Conservation (phyloP, 2,113 vertebrate species). For the Pristiophorus japonicus region DNA sequence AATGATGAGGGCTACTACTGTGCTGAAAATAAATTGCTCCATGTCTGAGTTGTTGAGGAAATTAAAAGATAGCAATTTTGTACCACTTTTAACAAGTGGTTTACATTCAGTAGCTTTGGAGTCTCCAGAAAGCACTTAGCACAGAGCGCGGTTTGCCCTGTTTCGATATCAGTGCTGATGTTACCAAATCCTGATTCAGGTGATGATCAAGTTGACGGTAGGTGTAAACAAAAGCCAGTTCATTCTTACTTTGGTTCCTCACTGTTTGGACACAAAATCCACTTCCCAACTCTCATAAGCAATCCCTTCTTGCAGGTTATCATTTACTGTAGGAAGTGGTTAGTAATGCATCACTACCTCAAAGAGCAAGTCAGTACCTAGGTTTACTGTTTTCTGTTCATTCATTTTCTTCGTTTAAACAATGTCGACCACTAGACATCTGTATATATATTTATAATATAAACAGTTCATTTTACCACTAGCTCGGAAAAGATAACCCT, state of each 20-base stretch:
- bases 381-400: conserved; percentile 12
- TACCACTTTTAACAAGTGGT: conserved; percentile 34
- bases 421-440: conserved; percentile 27
- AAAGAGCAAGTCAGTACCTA: conserved; percentile 18
- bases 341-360: conserved; percentile 32
- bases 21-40: conserved; percentile 53
- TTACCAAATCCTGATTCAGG: not conserved
- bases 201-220: not conserved
- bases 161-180: not conserved
- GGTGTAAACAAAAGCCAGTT: not conserved
- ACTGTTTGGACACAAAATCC: conserved; percentile 39
- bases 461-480: conserved; percentile 31
- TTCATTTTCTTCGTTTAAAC: conserved; percentile 36
- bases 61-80: conserved; percentile 34
- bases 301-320: conserved; percentile 49
- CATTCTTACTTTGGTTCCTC: conserved; percentile 13
- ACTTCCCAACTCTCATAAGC: conserved; percentile 49
- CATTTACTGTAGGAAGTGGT: conserved; percentile 43
- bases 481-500: conserved; percentile 14
- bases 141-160: not conserved
- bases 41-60: conserved; percentile 38
- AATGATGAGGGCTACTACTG: conserved; percentile 59
- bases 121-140: conserved; percentile 35
- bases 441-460: conserved; percentile 36
- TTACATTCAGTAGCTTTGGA: conserved; percentile 36